Evolutionary conservation across 2,113 vertebrate species (phyloP), one percentile per base, ranked within the genome.

Genomic region (Telmatochromis brachygnathus): DNA sequence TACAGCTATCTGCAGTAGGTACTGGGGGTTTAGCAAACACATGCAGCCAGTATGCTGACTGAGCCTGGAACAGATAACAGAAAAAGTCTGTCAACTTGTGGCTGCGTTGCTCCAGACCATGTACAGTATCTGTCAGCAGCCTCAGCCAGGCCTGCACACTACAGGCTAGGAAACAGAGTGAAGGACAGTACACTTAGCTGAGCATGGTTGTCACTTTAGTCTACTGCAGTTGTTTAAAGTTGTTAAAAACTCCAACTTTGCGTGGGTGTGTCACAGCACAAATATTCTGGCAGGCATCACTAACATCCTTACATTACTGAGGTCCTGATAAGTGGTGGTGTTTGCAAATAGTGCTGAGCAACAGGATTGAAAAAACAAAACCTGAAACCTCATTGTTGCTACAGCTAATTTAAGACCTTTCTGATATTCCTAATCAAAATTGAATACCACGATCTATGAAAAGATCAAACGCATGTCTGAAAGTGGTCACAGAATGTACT

Each of bases 321-420:
- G 37, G 37, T 47, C 23, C 23, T 47, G 21, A 26, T 47, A 75
- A 75, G 21, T 5, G 21, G 23, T 49, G 23, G 15, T 49, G 15
- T 49, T 77, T 49, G 4, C 26, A 75, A 75, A 75, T 28, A 10
- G 14, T 47, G 39, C 3, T 17, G 14, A 45, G 23, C 65, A 73
- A 45, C 65, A 73, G 21, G 39, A 26, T 10, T 15, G 37, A 15
- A 6, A 75, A 47, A 10, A 30, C n/a, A 28, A 6, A 70, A 6
- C 13, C 13, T 7, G 0, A 0, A 11, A 8, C 8, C 15, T 75
- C 70, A 0, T 49, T 47, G 26, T 75, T 47, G 28, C 42, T 28
- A 47, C 6, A 26, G 39, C 42, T 47, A 3, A 28, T 3, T 75
- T 26, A 73, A 73, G 23, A 47, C 8, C 21, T 73, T 45, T 47